Conservation (phyloP, 2,888 invertebrate genomes). For the Phortica okadai region DNA sequence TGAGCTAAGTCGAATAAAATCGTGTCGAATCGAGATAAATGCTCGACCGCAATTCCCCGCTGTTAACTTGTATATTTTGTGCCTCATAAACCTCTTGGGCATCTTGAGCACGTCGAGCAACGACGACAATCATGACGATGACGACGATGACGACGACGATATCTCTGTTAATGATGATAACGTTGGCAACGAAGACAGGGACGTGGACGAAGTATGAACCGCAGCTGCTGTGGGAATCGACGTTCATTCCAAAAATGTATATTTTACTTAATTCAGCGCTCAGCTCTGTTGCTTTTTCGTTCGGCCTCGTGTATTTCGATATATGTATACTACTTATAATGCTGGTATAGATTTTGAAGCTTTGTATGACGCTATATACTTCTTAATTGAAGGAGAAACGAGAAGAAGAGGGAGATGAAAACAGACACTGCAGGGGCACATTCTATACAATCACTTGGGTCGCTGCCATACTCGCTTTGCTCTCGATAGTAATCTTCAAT, state of each 20-base stretch:
- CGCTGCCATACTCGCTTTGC: neutral
- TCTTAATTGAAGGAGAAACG: too few species aligned
- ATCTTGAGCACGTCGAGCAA: neutral
- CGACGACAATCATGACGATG: neutral
- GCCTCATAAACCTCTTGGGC: conserved; percentile 17
- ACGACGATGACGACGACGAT: neutral
- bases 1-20: conserved; percentile 2
- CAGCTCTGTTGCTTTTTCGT: too few species aligned
- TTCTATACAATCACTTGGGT: too few species aligned
- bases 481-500: neutral
- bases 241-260: conserved; percentile 1
- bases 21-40: neutral
- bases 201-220: neutral
- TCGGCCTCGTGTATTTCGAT: neutral
- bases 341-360: neutral
- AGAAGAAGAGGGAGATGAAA: too few species aligned
- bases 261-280: neutral
- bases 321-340: neutral
- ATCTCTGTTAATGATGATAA: neutral
- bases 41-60: conserved; percentile 18
- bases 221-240: too few species aligned
- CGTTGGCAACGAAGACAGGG: neutral
- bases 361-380: too few species aligned
- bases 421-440: too few species aligned
- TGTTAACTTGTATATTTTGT: conserved; percentile 18